A percentile compares a stretch with the other conserved stretches of the same genome.
These are phyloP conservation scores for Tetragonula clypearis DNA, from an alignment of 1,140 invertebrate species.

Conservation along the genomic window DNA sequence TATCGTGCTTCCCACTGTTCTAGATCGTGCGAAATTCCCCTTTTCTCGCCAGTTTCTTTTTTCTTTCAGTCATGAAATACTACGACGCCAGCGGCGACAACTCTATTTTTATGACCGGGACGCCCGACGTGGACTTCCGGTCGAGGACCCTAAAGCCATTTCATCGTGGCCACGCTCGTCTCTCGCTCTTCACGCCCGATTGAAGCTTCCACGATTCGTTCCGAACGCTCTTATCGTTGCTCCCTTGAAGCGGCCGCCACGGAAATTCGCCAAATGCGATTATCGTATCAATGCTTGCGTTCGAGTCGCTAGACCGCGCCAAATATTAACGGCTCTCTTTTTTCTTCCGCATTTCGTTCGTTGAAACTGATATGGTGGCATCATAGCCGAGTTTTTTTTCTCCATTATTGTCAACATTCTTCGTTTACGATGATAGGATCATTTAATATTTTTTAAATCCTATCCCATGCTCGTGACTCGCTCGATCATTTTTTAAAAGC, in stretches of 20 bases:
- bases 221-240: slow-evolving; percentile 17
- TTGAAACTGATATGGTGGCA: background rate
- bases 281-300: slow-evolving; percentile 7
- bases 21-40: slow-evolving; percentile 9
- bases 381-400: background rate
- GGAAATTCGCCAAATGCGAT: slow-evolving; percentile 24
- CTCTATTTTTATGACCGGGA: slow-evolving; percentile 65
- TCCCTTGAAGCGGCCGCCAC: slow-evolving; percentile 4
- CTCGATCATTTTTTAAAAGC: too few relatives aligned
- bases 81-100: slow-evolving; percentile 69
- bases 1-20: slow-evolving; percentile 6
- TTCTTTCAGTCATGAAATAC: slow-evolving; percentile 67
- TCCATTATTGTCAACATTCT: background rate
- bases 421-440: background rate
- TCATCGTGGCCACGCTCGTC: slow-evolving; percentile 36
- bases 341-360: background rate
- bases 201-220: slow-evolving; percentile 25
- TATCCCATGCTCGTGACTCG: too few relatives aligned
- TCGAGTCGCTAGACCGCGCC: background rate
- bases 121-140: slow-evolving; percentile 59
- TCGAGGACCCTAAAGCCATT: slow-evolving; percentile 65
- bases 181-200: slow-evolving; percentile 31
- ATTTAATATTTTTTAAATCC: background rate
- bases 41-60: background rate
- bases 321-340: background rate